Evolutionary conservation across 2,888 invertebrate species (phyloP).

Genomic region (Callyntrura guangdongensis): DNA sequence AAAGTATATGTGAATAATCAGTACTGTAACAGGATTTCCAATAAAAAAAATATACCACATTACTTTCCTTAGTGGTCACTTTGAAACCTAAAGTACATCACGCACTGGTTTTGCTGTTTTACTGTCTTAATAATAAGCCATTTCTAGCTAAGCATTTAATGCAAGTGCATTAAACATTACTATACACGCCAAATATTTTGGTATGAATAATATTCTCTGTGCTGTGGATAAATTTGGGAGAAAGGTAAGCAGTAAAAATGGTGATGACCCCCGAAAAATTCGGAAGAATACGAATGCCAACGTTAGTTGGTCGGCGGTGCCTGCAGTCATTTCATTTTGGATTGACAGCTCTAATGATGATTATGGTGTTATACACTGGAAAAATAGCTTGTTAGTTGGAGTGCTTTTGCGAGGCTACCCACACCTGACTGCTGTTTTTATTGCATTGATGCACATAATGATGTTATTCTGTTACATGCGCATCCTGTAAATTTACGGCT

Average conservation of each 20-base stretch:
- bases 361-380: slow-evolving; percentile 55
- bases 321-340: slow-evolving; percentile 66
- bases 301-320: slow-evolving; percentile 25
- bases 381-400: slow-evolving; percentile 67
- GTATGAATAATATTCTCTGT: too few species aligned
- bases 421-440: slow-evolving; percentile 46
- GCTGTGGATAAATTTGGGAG: too few species aligned
- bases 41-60: too few species aligned
- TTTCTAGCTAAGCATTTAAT: too few species aligned
- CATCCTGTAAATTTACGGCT: slow-evolving; percentile 8
- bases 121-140: too few species aligned
- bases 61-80: too few species aligned
- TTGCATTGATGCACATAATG: slow-evolving; percentile 33
- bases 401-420: slow-evolving; percentile 43
- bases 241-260: slow-evolving; percentile 64
- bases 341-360: slow-evolving; percentile 74
- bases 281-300: neutral
- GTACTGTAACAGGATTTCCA: too few species aligned
- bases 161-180: too few species aligned
- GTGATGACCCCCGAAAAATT: slow-evolving; percentile 25
- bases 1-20: too few species aligned
- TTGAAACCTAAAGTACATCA: too few species aligned
- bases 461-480: slow-evolving; percentile 21
- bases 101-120: too few species aligned
- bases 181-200: too few species aligned